A percentile compares a stretch with the other conserved stretches of the same genome.
Conservation (phyloP, 1,140 invertebrate genomes). For the Venustaconcha ellipsiformis region DNA sequence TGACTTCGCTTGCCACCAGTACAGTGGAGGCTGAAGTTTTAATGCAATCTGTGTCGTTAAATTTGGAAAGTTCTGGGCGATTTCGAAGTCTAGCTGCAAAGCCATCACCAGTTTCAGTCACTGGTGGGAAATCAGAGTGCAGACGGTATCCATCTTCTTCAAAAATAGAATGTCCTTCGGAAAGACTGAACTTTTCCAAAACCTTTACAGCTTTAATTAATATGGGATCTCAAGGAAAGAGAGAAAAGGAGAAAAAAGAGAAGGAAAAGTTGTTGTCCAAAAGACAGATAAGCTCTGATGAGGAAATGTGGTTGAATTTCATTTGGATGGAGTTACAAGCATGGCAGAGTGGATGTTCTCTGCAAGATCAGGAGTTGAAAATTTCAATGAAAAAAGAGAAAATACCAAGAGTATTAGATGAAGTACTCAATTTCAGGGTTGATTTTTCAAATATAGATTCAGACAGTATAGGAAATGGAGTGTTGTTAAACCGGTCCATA, state of each 20-base stretch:
- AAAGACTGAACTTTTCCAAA: constrained; percentile 76
- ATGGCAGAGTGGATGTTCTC: constrained; percentile 78
- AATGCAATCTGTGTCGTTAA: constrained; percentile 36
- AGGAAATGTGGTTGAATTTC: constrained; percentile 86
- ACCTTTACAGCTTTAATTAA: constrained; percentile 80
- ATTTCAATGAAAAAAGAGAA: constrained; percentile 80
- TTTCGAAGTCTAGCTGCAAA: constrained; percentile 29
- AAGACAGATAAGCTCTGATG: constrained; percentile 82
- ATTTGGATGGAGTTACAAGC: constrained; percentile 93
- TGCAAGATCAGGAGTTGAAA: constrained; percentile 81
- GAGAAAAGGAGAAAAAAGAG: constrained; percentile 69
- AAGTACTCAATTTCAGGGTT: constrained; percentile 81
- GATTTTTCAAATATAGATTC: constrained; percentile 8
- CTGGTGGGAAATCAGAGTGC: constrained; percentile 4
- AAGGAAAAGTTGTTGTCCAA: constrained; percentile 54
- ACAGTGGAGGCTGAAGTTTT: constrained; percentile 35
- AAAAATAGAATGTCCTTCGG: constrained; percentile 66
- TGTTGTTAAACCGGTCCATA: constrained; percentile 1
- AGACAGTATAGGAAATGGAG: constrained; percentile 13
- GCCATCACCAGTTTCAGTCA: constrained; percentile 12
- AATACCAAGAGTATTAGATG: constrained; percentile 78
- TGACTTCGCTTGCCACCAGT: constrained; percentile 38
- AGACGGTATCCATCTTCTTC: constrained; percentile 26
- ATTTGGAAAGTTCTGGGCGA: constrained; percentile 35
- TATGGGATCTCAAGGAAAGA: constrained; percentile 77